Conservation (phyloP, 2,113 vertebrate species). For the Paramormyrops kingsleyae region DNA sequence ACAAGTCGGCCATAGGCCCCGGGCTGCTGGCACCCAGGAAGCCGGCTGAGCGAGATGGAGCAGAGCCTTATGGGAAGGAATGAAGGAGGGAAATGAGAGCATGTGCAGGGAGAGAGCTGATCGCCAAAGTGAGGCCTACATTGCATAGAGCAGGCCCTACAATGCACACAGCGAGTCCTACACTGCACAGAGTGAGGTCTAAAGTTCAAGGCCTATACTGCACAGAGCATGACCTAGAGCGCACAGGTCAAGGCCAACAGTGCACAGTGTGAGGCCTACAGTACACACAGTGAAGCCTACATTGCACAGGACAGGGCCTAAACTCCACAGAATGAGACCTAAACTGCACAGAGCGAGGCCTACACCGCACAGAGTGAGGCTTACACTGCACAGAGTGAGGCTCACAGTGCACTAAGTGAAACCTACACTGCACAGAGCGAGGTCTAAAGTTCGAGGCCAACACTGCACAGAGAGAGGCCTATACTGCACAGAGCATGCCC, state of each 20-base stretch:
- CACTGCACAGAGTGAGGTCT: too few species aligned
- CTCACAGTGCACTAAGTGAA: neutral
- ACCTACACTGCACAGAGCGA: neutral
- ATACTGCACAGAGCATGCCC: too few species aligned
- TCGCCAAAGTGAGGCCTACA: neutral
- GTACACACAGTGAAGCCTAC: too few species aligned
- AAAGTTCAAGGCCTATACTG: too few species aligned
- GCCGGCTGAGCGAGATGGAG: slow-evolving; percentile 86
- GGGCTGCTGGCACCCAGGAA: slow-evolving; percentile 97
- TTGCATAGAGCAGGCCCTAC: neutral
- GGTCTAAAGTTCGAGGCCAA: too few species aligned
- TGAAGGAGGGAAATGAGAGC: neutral
- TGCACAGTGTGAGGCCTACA: too few species aligned
- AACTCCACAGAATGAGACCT: neutral
- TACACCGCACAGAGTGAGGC: neutral
- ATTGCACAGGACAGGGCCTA: neutral
- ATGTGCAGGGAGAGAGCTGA: neutral
- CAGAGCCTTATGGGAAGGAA: slow-evolving; percentile 68
- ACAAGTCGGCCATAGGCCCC: slow-evolving; percentile 94
- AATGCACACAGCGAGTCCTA: neutral
- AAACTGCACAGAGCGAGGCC: neutral
- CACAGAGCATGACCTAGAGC: neutral
- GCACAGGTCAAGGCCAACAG: neutral
- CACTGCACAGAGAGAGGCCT: neutral
- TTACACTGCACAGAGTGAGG: neutral